Base-by-base conservation (phyloP, 1,140 invertebrate species). In the Charaxes varanes region DNA sequence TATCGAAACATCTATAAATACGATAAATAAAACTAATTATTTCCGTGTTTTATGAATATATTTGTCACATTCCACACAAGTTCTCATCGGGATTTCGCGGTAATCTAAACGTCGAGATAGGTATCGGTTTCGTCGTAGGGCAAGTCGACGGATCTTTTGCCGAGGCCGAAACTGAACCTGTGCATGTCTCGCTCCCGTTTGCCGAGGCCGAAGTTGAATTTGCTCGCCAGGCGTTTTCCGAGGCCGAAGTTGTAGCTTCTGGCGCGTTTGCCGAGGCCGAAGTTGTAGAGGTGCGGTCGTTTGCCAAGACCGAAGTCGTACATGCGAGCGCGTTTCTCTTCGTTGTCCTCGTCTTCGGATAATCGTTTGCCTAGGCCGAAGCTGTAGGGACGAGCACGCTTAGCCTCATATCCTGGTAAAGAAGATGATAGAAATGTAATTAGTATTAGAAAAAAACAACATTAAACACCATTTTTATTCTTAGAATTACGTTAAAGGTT, bases 281-380 rank as follows among this genome's bases (percentile, higher is more conserved):
- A 81, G 41, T 62, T 76, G 62, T 81, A 80, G 11, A 78, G 45
- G 1, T 76, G 62, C 14, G 68, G 46, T 15, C 77, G 62, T 46
- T 82, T 82, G 3, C 81, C 81, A 0, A 84, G 62, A 0, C 81
- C 81, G 31, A 84, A 84, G 35, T 82, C 71, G 53, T 84, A 85
- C 48, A 69, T 68, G 3, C 71, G 41, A 0, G 74, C 67, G n/a
- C 83, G 68, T 33, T 84, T 85, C 21, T 81, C 73, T 31, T 73
- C 72, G 6, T 48, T 45, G 0, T 51, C 45, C 0, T 72, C 67
- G 26, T 70, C 59, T 16, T 77, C 66, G 3, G 46, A 58, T 28
- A 67, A 52, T 3, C 83, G 64, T 48, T 85, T 85, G 10, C 83
- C 83, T 11, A 84, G 66, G 11, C 83, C 80, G 49, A 85, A 85